Evolutionary conservation across 1,140 invertebrate genomes (phyloP).

Genomic region (Drosophila sucinea): DNA sequence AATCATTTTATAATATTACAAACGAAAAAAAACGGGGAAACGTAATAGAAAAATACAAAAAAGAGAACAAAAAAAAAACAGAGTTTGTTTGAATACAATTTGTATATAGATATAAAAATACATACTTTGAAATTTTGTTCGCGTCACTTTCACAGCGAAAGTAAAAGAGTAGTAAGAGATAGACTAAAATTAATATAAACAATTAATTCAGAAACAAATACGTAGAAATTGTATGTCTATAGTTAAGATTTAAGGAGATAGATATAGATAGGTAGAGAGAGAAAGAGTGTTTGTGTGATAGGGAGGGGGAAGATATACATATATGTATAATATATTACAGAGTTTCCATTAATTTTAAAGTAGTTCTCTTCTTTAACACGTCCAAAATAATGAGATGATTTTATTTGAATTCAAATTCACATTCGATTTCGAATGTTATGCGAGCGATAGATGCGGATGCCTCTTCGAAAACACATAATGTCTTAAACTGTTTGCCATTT

Average conservation of each 20-base stretch:
- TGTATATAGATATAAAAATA: conserved; percentile 44
- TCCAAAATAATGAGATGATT: conserved; percentile 27
- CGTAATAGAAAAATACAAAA: conserved; percentile 30
- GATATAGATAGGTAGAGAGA: conserved; percentile 16
- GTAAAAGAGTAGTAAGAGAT: conserved; percentile 18
- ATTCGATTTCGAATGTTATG: conserved; percentile 11
- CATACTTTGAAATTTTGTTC: conserved; percentile 64
- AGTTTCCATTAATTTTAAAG: conserved; percentile 64
- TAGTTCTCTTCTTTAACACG: conserved; percentile 43
- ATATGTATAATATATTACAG: conserved; percentile 67
- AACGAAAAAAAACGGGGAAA: neutral
- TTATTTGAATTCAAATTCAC: neutral
- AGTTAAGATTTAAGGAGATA: conserved; percentile 41
- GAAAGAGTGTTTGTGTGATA: conserved; percentile 34
- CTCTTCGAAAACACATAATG: conserved; percentile 44
- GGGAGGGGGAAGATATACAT: conserved; percentile 32
- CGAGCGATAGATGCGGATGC: conserved; percentile 16
- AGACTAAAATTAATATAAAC: conserved; percentile 34
- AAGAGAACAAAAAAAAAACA: conserved; percentile 51
- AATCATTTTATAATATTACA: neutral
- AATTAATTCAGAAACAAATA: conserved; percentile 51
- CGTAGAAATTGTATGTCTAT: conserved; percentile 42
- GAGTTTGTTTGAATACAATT: conserved; percentile 4
- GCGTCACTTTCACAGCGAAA: conserved; percentile 50
- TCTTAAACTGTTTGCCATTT: conserved; percentile 67